Evolutionary conservation across 2,888 invertebrate genomes (phyloP).

Genomic region (Leptarthrus brevirostris): DNA sequence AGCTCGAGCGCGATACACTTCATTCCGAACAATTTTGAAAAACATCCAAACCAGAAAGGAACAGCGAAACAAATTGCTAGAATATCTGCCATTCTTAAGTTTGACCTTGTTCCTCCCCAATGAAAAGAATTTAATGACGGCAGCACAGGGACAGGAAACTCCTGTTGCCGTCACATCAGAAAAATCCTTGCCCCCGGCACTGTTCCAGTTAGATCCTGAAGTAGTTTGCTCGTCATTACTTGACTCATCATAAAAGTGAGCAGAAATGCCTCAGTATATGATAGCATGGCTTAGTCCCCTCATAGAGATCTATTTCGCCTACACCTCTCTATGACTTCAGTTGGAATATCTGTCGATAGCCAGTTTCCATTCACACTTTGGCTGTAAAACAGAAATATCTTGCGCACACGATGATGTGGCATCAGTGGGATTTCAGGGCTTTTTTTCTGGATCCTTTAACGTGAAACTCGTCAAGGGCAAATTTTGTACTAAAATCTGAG

Average conservation of each 20-base stretch:
- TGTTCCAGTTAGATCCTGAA: not conserved
- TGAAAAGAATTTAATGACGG: slow-evolving; percentile 16
- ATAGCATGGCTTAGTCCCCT: too few species aligned
- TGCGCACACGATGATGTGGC: slow-evolving; percentile 20
- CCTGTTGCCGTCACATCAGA: slow-evolving; percentile 4
- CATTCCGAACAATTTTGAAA: not conserved
- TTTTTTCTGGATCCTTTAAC: slow-evolving; percentile 20
- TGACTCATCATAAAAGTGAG: slow-evolving; percentile 1
- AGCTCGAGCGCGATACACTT: not conserved
- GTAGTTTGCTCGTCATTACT: not conserved
- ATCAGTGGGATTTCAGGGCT: not conserved
- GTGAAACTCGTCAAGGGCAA: slow-evolving; percentile 40
- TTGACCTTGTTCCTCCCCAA: slow-evolving; percentile 37
- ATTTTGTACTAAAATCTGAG: slow-evolving; percentile 36
- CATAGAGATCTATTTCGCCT: slow-evolving; percentile 12
- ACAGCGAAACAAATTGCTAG: slow-evolving; percentile 4
- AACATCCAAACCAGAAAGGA: not conserved
- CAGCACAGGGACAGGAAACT: not conserved
- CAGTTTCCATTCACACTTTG: slow-evolving; percentile 33
- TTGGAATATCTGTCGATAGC: slow-evolving; percentile 30
- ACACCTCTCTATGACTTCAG: slow-evolving; percentile 12
- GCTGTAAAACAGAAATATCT: not conserved
- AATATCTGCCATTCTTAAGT: slow-evolving; percentile 15
- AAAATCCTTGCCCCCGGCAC: not conserved
- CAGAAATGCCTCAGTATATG: too few species aligned